A percentile compares a stretch with the other conserved stretches of the same genome.
These are phyloP conservation scores for Brachypodius melanocephalos DNA, from an alignment of 2,113 vertebrate genomes.

Conservation along the genomic window DNA sequence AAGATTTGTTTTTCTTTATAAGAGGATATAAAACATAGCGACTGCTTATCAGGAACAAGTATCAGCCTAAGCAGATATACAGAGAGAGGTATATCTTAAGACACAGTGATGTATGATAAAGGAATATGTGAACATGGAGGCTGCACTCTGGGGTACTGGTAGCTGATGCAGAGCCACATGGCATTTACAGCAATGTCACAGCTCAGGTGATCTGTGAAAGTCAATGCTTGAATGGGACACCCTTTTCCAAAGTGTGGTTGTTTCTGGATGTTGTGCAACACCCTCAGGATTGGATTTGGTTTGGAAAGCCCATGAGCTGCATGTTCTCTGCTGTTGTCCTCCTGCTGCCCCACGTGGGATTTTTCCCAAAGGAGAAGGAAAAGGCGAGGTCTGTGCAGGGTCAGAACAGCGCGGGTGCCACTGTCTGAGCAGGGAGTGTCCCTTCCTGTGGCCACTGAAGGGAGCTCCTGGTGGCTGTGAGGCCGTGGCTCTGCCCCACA, in stretches of 20 bases:
- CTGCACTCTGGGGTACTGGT: neutral
- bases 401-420: neutral
- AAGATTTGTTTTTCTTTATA: slow-evolving; percentile 52
- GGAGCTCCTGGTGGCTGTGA: neutral
- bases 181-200: slow-evolving; percentile 45
- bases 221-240: neutral
- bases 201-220: neutral
- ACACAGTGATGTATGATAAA: slow-evolving; percentile 66
- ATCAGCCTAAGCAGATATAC: slow-evolving; percentile 72
- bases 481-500: rapidly evolving
- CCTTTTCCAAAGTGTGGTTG: neutral
- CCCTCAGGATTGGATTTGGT: neutral
- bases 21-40: slow-evolving; percentile 92
- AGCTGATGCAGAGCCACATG: slow-evolving; percentile 8
- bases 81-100: slow-evolving; percentile 70
- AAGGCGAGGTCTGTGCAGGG: neutral
- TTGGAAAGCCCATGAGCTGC: neutral
- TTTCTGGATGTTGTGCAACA: neutral
- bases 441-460: neutral
- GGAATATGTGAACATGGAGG: slow-evolving; percentile 8
- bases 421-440: neutral
- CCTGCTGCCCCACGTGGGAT: rapidly evolving
- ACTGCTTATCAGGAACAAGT: slow-evolving; percentile 81
- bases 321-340: neutral
- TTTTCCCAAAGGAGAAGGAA: neutral